These are phyloP conservation scores for Neoaliturus tenellus DNA, from an alignment of 2,888 invertebrate genomes.

Conservation along the genomic window DNA sequence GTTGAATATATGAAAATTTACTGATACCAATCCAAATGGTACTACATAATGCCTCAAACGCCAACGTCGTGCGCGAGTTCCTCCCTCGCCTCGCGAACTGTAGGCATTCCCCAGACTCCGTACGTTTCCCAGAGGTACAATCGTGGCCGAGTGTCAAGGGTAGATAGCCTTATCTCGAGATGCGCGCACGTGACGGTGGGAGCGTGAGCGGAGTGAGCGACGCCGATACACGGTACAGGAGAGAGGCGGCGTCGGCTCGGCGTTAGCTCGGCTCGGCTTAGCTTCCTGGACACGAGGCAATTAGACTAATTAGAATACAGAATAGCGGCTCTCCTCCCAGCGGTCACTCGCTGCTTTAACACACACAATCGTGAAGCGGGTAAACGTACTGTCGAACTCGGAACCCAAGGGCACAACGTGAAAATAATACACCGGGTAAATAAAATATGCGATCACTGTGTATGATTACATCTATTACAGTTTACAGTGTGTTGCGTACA, in stretches of 20 bases:
- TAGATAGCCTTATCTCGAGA: neutral
- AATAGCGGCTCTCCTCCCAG: neutral
- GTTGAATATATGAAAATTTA: too few species aligned
- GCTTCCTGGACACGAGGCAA: neutral
- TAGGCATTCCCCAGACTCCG: neutral
- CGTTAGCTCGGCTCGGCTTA: neutral
- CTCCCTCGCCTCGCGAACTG: too few species aligned
- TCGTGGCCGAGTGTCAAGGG: neutral
- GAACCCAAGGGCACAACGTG: too few species aligned
- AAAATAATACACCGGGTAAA: too few species aligned
- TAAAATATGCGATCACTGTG: too few species aligned
- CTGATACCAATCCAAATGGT: too few species aligned
- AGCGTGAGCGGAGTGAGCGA: neutral
- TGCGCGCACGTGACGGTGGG: neutral
- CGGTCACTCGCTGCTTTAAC: neutral
- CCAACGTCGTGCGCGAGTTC: too few species aligned
- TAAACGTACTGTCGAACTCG: too few species aligned
- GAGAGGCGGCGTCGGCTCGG: neutral
- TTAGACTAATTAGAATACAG: constrained; percentile 25
- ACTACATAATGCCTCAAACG: too few species aligned
- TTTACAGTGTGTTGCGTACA: too few species aligned
- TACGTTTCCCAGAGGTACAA: neutral
- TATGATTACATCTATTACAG: too few species aligned
- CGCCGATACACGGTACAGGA: neutral
- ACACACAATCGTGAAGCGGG: neutral